These are phyloP conservation scores for Enhydra lutris DNA, from an alignment of 2,113 vertebrate species.

Conservation along the genomic window DNA sequence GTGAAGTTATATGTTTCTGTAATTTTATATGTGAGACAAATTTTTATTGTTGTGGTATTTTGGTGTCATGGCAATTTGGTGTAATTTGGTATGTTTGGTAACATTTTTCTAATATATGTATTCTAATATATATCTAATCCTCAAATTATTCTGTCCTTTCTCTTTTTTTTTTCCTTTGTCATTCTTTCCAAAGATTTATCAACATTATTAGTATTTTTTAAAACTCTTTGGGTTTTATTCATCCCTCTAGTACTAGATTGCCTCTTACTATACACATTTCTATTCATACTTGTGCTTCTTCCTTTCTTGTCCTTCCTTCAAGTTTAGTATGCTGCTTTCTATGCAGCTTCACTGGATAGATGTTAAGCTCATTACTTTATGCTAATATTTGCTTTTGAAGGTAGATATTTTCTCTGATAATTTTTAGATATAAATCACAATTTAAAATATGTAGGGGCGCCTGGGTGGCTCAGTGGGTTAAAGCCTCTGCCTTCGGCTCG, in stretches of 20 bases:
- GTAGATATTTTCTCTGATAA: not conserved
- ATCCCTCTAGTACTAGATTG: not conserved
- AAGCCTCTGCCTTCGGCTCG: no score
- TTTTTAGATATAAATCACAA: not conserved
- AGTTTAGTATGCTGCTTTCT: not conserved
- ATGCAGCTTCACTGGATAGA: not conserved
- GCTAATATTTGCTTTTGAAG: not conserved
- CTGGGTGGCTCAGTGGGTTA: no score
- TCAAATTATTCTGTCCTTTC: not conserved
- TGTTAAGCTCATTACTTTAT: not conserved
- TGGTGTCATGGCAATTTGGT: not conserved
- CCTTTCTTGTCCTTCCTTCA: not conserved
- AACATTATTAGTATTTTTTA: not conserved
- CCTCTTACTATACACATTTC: not conserved
- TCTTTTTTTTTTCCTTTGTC: not conserved
- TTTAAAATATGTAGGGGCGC: not conserved
- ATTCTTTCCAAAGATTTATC: not conserved
- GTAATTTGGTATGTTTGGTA: not conserved
- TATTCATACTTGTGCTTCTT: not conserved
- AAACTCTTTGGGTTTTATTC: not conserved
- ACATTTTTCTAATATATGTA: not conserved
- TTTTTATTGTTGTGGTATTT: not conserved
- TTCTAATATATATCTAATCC: not conserved
- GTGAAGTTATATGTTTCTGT: not conserved
- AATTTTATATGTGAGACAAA: not conserved